Evolutionary conservation across 2,888 invertebrate species (phyloP), one percentile per base, ranked within the genome.

Genomic region (Ichneumon xanthorius): DNA sequence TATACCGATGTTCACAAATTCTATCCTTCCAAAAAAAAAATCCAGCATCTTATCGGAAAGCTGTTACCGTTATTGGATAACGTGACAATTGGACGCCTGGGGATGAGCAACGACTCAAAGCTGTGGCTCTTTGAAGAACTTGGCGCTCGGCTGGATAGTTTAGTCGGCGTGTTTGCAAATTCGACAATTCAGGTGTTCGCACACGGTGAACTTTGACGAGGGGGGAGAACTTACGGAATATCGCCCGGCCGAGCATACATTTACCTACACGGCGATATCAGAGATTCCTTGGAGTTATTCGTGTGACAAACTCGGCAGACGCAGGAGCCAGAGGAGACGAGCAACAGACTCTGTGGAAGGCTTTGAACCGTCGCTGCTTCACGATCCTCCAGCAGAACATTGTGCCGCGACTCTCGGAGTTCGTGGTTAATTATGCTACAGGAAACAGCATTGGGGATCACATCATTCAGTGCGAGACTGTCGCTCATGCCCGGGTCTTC

Each of bases 221-320:
- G 4, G 19, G 55, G 9, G 22, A 22, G 55, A 55, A 9, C 55
- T 16, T 6, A 61, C 26, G 61, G 5, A 33, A 61, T 48, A 2
- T 65, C 37, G 19, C 33, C 30, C 19, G 65, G 33, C 6, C 50
- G 67, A 70, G 40, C 22, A 72, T 76, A 80, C 82, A 89, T 89
- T 92, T 90, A 93, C 93, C 93, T 93, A 91, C 93, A 93, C 87
- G 96, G 96, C 0, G 96, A 96, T 94, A 96, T 95, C 89, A 96
- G 94, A 81, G 95, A 89, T 90, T 95, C 95, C 89, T 93, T 94
- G 76, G 91, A 88, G 58, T 94, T 94, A 89, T 93, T 94, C 45
- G 94, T 94, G 89, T 95, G 95, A 94, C 96, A 96, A 91, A 96
- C 96, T 88, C 96, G 95, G 93, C 96, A 96, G 89, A 96, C 95